Evolutionary conservation across 2,888 invertebrate species (phyloP), one percentile per base, ranked within the genome.

Genomic region (Amblyjoppa proteus): DNA sequence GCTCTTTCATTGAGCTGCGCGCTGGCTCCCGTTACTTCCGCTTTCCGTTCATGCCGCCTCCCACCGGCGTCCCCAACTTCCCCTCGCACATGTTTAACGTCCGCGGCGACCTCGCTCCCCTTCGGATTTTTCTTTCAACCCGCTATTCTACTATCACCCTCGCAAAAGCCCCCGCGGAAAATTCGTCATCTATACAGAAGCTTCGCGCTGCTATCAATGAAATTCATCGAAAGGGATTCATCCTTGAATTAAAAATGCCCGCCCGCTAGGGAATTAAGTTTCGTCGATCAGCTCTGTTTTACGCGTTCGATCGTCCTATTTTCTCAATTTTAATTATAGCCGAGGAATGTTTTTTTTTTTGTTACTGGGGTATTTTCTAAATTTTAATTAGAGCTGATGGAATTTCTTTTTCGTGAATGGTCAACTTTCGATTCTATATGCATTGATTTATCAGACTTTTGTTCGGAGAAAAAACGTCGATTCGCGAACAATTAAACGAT

Each of bases 1-100:
- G 89, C 90, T 90, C 90, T 91, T 92, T 90, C 93, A 93, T 93
- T 93, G 92, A 93, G 91, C 91, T 90, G 87, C 88, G 84, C 87
- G 56, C 61, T 74, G 51, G 69, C 76, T 74, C 88, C 84, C 88
- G 88, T 88, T 89, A 89, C 91, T 91, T 91, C 91, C 91, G 89
- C 89, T 91, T 91, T 90, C 89, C 92, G 92, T 92, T 92, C 92
- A 92, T 91, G 86, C 53, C 41, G 69, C 87, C 80, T 80, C 84
- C 69, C 75, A 25, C 58, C 83, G 13, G 31, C 75, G 6, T 45
- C 41, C n/a, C 49, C 31, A 53, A 58, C 38, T 66, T 75, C 78
- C 74, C 78, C 82, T 70, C 70, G 13, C 34, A 31, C 34, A 20
- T 71, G 70, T 70, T 58, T 69, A 70, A 53, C 64, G 68, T 53